Evolutionary conservation across 2,797 vertebrate genomes (phyloP).

Genomic region (Etheostoma nigrum): DNA sequence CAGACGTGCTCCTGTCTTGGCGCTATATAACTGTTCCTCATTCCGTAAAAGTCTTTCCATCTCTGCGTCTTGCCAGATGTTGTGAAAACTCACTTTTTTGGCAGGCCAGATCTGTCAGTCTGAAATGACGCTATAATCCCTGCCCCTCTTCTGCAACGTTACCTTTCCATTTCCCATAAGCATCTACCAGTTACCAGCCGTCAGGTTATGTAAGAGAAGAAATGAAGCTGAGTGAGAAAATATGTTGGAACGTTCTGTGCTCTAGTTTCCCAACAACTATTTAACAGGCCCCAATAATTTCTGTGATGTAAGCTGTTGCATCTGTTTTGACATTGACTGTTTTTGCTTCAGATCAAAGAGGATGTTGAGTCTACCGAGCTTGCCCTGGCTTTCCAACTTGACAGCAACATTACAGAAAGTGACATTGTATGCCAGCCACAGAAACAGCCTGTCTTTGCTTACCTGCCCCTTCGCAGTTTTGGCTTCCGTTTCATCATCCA

Average conservation of each 20-base stretch:
- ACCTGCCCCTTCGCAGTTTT: conserved; percentile 87
- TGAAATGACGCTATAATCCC: conserved; percentile 7
- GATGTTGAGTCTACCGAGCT: conserved; percentile 85
- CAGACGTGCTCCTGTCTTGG: conserved; percentile 20
- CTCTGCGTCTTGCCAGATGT: neutral
- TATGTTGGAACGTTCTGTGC: conserved; percentile 6
- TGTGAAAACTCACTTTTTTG: conserved; percentile 12
- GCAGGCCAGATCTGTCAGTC: conserved; percentile 19
- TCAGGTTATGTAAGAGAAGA: conserved; percentile 42
- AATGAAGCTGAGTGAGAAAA: conserved; percentile 23
- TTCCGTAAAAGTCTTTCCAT: conserved; percentile 12
- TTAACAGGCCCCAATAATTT: neutral
- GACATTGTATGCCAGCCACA: conserved; percentile 73
- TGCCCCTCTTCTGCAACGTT: neutral
- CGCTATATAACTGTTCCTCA: conserved; percentile 36
- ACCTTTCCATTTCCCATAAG: conserved; percentile 26
- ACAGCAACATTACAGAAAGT: conserved; percentile 25
- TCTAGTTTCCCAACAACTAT: conserved; percentile 21
- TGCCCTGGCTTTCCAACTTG: conserved; percentile 86
- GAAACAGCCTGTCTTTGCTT: conserved; percentile 87
- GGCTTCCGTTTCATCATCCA: conserved; percentile 89
- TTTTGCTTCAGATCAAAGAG: conserved; percentile 81
- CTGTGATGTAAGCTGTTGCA: conserved; percentile 4
- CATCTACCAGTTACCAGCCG: conserved; percentile 26
- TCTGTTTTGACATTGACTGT: conserved; percentile 23